phyloP scores from a whole-genome alignment of 1,140 invertebrate species.

The Temnothorax nylanderi region DNA sequence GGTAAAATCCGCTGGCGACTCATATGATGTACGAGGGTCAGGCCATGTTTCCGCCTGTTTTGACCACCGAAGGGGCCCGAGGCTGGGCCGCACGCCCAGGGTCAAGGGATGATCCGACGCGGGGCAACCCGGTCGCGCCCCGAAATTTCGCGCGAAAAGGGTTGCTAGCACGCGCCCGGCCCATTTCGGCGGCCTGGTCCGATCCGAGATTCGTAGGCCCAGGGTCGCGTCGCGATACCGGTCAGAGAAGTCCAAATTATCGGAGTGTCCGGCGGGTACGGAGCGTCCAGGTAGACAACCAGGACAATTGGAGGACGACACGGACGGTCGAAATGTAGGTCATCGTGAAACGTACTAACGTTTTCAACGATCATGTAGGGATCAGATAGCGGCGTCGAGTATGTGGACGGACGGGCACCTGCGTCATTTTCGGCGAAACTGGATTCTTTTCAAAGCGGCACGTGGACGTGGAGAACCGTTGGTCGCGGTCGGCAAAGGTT shows the following conservation, averaged over 20 bases:
- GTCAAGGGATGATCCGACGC: slow-evolving; percentile 81
- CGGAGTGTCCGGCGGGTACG: slow-evolving; percentile 68
- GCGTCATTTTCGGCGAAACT: slow-evolving; percentile 66
- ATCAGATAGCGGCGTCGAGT: slow-evolving; percentile 61
- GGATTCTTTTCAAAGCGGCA: slow-evolving; percentile 59
- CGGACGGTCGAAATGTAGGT: slow-evolving; percentile 55
- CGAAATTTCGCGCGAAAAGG: slow-evolving; percentile 67
- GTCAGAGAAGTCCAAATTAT: slow-evolving; percentile 79
- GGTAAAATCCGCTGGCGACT: slow-evolving; percentile 33
- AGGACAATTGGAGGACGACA: slow-evolving; percentile 26
- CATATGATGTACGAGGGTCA: slow-evolving; percentile 83
- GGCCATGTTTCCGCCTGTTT: slow-evolving; percentile 86
- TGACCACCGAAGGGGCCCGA: slow-evolving; percentile 84
- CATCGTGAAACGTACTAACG: slow-evolving; percentile 61
- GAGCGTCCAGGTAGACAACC: slow-evolving; percentile 43
- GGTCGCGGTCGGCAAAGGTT: slow-evolving; percentile 30
- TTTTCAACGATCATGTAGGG: slow-evolving; percentile 78
- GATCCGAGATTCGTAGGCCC: background rate
- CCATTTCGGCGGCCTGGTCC: slow-evolving; percentile 50
- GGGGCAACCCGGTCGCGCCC: slow-evolving; percentile 79
- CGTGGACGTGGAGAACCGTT: slow-evolving; percentile 57
- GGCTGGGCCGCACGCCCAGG: slow-evolving; percentile 82
- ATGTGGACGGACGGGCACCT: slow-evolving; percentile 70
- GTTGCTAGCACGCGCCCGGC: slow-evolving; percentile 75
- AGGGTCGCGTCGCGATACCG: slow-evolving; percentile 45